Conservation (phyloP, 2,113 vertebrate genomes). For the Pterocles burchelli region DNA sequence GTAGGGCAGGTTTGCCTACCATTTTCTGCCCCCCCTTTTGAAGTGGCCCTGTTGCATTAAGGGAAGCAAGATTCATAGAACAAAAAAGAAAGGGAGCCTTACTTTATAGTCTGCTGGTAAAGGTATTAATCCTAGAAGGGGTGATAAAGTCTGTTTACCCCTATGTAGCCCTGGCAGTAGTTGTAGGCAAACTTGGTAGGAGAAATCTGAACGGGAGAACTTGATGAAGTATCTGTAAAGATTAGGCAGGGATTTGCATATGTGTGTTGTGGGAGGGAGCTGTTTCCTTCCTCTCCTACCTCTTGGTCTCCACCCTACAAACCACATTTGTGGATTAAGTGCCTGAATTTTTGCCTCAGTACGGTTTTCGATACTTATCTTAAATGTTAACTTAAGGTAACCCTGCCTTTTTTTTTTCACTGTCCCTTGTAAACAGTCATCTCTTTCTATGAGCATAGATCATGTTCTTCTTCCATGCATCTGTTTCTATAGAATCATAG, state of each 20-base stretch:
- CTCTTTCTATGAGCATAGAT: rapidly evolving
- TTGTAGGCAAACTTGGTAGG: background rate
- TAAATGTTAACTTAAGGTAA: background rate
- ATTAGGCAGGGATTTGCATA: background rate
- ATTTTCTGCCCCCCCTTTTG: background rate
- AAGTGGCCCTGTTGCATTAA: background rate
- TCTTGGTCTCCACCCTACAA: background rate
- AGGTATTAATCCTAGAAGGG: background rate
- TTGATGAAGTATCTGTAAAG: background rate
- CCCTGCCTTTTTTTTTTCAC: background rate
- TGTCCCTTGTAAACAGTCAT: background rate
- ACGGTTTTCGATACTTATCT: background rate
- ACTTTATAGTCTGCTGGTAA: background rate
- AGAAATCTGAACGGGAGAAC: background rate
- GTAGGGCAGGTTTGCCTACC: background rate
- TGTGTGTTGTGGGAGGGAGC: background rate
- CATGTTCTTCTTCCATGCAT: background rate
- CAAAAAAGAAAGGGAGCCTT: background rate
- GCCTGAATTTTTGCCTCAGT: background rate
- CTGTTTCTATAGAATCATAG: background rate
- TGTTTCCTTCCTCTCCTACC: background rate
- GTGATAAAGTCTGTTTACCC: background rate
- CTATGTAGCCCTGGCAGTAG: background rate
- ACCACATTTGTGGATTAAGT: background rate
- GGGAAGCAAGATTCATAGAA: background rate